phyloP scores from a whole-genome alignment of 2,113 vertebrate species.

The Notothenia coriiceps region DNA sequence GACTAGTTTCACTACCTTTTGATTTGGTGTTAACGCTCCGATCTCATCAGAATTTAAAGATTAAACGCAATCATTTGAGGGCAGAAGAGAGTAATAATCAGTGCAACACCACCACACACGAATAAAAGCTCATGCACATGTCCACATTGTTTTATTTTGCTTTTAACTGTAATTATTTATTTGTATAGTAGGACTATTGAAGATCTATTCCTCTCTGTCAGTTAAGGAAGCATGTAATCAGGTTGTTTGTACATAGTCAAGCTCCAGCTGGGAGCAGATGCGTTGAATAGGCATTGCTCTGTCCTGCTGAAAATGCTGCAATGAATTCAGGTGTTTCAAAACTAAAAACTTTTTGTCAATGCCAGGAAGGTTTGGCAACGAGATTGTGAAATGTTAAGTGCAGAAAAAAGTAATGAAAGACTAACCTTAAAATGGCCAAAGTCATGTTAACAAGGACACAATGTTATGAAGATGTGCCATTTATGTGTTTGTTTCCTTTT shows the following conservation, averaged over 20 bases:
- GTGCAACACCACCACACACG: constrained; percentile 47
- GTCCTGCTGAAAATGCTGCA: constrained; percentile 76
- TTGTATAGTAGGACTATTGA: constrained; percentile 68
- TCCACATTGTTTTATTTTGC: constrained; percentile 52
- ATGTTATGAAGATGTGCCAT: constrained; percentile 74
- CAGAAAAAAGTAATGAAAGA: constrained; percentile 33
- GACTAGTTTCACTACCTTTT: constrained; percentile 49
- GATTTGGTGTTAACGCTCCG: constrained; percentile 28
- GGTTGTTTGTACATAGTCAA: constrained; percentile 71
- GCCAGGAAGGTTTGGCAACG: constrained; percentile 59
- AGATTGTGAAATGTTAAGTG: constrained; percentile 58
- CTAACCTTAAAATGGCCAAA: constrained; percentile 63
- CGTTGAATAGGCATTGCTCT: constrained; percentile 42
- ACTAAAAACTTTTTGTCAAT: constrained; percentile 18
- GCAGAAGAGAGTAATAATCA: constrained; percentile 24
- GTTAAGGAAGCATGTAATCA: constrained; percentile 71
- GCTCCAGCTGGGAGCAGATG: constrained; percentile 50
- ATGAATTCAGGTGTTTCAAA: constrained; percentile 77
- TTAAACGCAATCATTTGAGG: constrained; percentile 54
- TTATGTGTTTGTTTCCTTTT: constrained; percentile 64
- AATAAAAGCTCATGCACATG: constrained; percentile 54
- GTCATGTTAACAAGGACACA: constrained; percentile 58
- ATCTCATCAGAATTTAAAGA: constrained; percentile 29
- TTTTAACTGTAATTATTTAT: constrained; percentile 72
- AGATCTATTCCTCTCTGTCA: constrained; percentile 56